Base-by-base conservation (phyloP, 1,140 invertebrate species). In the Drosophila sproati region DNA sequence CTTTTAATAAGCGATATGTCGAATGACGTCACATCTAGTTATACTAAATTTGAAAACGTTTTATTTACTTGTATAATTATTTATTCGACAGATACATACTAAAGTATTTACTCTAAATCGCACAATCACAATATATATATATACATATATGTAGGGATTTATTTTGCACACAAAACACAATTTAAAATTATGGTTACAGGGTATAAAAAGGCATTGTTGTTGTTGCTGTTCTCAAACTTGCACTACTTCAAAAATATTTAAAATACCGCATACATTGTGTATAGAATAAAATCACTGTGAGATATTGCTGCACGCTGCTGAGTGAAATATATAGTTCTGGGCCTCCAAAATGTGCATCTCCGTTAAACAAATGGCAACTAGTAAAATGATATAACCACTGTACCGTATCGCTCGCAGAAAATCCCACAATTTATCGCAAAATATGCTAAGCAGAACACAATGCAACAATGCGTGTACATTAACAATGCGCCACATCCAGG, bases 381-480 rank as follows among this genome's bases (percentile, higher is more conserved):
- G 87, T 45, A 95, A 89, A 57, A 95, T 76, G 45, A 93, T 93
- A 77, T 94, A 95, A 34, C 95, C 95, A 45, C 93, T 92, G 89
- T 95, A 96, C 76, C 96, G 95, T 4, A 95, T 93, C 31, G 93
- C 85, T 70, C 94, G 94, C n/a, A 96, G 86, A 72, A 96, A 96
- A 43, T 95, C 94, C 95, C 96, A 96, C 2, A 96, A 92, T 80
- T 96, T 96, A 94, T 97, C 96, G 83, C 96, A 95, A 91, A 97
- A 97, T 68, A 98, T 95, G 31, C 96, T 95, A 32, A 97, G 91
- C 4, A 97, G 94, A 8, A 97, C 87, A 64, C 95, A 94, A 92
- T 98, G 96, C 12, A 96, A 92, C 63, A 97, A 93, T 34, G 96
- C 96, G 85, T 97, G 97, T 0, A 96, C 96, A 89, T 97, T 97